phyloP scores from a whole-genome alignment of 2,113 vertebrate genomes.

The Pao palembangensis region DNA sequence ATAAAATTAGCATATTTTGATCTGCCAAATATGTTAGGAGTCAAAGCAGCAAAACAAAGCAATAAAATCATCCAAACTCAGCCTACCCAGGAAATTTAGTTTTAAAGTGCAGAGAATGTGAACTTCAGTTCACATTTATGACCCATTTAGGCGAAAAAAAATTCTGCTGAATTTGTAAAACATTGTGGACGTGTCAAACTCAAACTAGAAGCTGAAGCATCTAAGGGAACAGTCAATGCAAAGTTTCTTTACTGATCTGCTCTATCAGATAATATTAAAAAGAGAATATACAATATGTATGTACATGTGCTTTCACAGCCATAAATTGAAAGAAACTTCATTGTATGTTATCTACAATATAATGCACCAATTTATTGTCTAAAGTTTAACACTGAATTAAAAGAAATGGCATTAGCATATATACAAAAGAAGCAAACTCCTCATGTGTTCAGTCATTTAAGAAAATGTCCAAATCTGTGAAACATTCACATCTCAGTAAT shows the following conservation, averaged over 20 bases:
- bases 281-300: slow-evolving; percentile 18
- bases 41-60: too few species aligned
- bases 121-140: too few species aligned
- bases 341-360: too few species aligned
- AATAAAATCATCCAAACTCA: too few species aligned
- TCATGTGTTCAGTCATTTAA: slow-evolving; percentile 15
- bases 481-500: neutral
- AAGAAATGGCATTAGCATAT: slow-evolving; percentile 18
- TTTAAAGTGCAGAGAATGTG: too few species aligned
- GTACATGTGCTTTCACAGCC: slow-evolving; percentile 37
- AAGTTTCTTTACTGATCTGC: slow-evolving; percentile 21
- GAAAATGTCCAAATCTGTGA: neutral
- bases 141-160: too few species aligned
- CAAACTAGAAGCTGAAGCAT: neutral
- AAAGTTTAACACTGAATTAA: slow-evolving; percentile 9
- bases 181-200: neutral
- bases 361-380: neutral
- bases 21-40: neutral
- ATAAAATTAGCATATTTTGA: neutral
- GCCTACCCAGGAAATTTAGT: too few species aligned
- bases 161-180: neutral
- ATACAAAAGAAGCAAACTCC: neutral
- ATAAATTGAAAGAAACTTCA: slow-evolving; percentile 25
- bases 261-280: slow-evolving; percentile 25
- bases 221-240: neutral